Evolutionary conservation across 2,113 vertebrate genomes (phyloP).

Genomic region (Conger conger): DNA sequence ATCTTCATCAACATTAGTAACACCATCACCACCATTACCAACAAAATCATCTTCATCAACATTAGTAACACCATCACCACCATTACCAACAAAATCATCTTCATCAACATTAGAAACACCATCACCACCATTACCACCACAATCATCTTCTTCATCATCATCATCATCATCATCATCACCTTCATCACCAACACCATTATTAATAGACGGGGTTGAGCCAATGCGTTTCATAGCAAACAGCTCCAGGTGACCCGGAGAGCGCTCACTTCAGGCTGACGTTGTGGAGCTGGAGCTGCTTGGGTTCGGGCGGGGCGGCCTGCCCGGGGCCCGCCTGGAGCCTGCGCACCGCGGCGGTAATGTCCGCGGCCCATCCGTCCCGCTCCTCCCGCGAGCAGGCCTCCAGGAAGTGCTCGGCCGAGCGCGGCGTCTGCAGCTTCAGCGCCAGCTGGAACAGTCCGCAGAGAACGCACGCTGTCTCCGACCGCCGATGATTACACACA

Average conservation of each 20-base stretch:
- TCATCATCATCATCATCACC: no score
- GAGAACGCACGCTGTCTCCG: neutral
- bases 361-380: constrained; percentile 86
- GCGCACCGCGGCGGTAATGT: constrained; percentile 76
- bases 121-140: no score
- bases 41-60: no score
- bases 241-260: neutral
- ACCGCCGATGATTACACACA: neutral
- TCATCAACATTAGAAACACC: no score
- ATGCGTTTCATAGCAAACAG: no score
- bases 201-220: no score
- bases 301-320: constrained; percentile 51
- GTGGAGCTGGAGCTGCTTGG: constrained; percentile 73
- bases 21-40: no score
- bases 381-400: constrained; percentile 89
- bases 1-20: no score
- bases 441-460: constrained; percentile 68
- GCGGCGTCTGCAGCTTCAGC: constrained; percentile 82
- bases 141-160: no score
- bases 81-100: no score
- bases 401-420: constrained; percentile 80
- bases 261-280: constrained; percentile 83
- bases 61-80: no score
- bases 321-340: constrained; percentile 66
- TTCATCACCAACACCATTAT: no score